Base-by-base conservation (phyloP, 1,140 invertebrate genomes). In the Dendrolimus punctatus region DNA sequence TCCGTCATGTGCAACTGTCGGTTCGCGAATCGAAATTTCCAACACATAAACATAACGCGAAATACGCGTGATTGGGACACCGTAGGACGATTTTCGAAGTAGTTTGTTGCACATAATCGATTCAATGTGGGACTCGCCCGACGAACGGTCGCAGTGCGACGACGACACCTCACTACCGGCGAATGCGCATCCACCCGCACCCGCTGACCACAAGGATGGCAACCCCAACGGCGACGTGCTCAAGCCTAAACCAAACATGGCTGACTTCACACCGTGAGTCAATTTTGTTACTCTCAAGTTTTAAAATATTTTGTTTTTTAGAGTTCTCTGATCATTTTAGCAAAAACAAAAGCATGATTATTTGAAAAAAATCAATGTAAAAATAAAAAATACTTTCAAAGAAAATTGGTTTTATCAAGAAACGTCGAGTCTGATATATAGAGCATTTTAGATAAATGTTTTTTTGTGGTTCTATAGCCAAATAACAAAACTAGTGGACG, bases 41-140 rank as follows among this genome's bases (percentile, higher is more conserved):
- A 64, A 66, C 62, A 71, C 57, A 56, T 10, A 65, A 73, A 78
- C 58, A 64, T 60, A 71, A 23, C 23, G 23, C 23, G 6, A 44
- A 71, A 61, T 45, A 49, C 10, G 8, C 62, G 52, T 46, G 64
- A 79, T 79, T 74, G 76, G 73, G 60, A 58, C 57, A 74, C 69
- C 62, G 60, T 85, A 87, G 85, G 87, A 87, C 76, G 87, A 88
- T 66, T 88, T 88, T 76, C 83, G 87, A 73, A 87, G 87, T 87
- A 88, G 87, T 76, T 79, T 88, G 84, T 88, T 88, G 87, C 87
- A 88, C 85, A 88, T 88, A 87, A 88, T 88, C 84, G 87, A 88
- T 88, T 88, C 87, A 88, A 81, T 88, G 87, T 88, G 87, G 87
- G 87, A 88, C 82, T 88, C 87, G 83, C 82, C 85, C 81, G 85